Evolutionary conservation across 2,888 invertebrate species (phyloP).

Genomic region (Temnothorax ravouxi): DNA sequence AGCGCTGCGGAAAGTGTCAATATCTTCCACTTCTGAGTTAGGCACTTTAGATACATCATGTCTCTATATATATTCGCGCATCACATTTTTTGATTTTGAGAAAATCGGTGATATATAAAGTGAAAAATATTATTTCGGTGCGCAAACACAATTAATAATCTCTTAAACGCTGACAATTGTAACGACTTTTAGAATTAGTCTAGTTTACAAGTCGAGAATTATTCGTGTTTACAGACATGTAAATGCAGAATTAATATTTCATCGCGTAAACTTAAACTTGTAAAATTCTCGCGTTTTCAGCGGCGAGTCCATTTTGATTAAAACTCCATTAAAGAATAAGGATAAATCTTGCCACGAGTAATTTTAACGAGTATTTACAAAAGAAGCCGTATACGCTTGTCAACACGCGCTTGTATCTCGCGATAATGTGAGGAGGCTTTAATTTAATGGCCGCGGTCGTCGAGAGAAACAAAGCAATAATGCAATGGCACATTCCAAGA

Average conservation of each 20-base stretch:
- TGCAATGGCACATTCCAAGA: conserved; percentile 52
- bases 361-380: conserved; percentile 33
- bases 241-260: conserved; percentile 27
- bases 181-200: neutral
- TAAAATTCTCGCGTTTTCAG: neutral
- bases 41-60: neutral
- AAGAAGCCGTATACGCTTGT: neutral
- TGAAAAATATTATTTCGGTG: neutral
- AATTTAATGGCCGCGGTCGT: conserved; percentile 39
- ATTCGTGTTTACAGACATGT: conserved; percentile 8
- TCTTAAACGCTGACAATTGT: neutral
- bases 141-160: conserved; percentile 6
- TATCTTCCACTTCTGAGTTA: neutral
- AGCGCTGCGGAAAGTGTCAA: neutral
- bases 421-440: conserved; percentile 22
- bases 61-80: neutral
- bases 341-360: neutral
- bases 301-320: conserved; percentile 4
- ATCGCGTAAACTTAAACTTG: conserved; percentile 21
- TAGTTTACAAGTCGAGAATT: conserved; percentile 8
- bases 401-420: neutral
- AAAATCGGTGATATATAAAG: neutral
- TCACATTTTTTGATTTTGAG: neutral
- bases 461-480: conserved; percentile 55
- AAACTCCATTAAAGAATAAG: conserved; percentile 45